Evolutionary conservation across 2,113 vertebrate genomes (phyloP), one percentile per base, ranked within the genome.

Genomic region (Myotis davidii): DNA sequence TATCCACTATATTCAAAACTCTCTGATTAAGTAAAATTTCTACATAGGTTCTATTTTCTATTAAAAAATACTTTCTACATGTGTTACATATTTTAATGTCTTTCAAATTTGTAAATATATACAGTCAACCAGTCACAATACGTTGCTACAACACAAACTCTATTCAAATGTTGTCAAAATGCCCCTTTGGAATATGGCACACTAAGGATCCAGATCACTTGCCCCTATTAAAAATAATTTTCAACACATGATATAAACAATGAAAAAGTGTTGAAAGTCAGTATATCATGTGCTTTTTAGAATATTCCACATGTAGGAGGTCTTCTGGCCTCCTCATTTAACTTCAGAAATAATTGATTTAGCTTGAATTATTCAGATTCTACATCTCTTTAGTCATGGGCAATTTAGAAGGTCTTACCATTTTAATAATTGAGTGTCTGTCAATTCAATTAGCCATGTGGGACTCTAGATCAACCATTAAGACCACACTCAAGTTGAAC

Each of bases 381-480:
- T 9, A 20, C 17, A 50, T 91, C 48, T 76, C 12, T 54, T 91
- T 92, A 32, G 39, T 50, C 23, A 72, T 37, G 2, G 73, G 5
- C 83, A 77, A 89, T 81, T 87, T 56, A 65, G 20, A 90, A 67
- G 50, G 8, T n/a, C 81, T 95, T 84, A 86, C 54, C 45, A 72
- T 78, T 91, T 85, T 76, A 95, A 96, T 96, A 87, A 89, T 86
- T 93, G 23, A 70, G n/a, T 67, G 21, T n/a, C 37, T 69, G 7
- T 73, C 67, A 85, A 54, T 77, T 93, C 81, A 91, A 56, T 94
- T 82, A 93, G 59, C 17, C 23, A n/a, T 16, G 6, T 85, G 34
- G 32, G 20, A 82, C 18, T 78, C 8, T 21, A 54, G 25, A 81
- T 76, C 52, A 61, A 29, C 61, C 37, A 88, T 88, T 34, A 50